Evolutionary conservation across 2,888 invertebrate genomes (phyloP).

Genomic region (Troides aeacus): DNA sequence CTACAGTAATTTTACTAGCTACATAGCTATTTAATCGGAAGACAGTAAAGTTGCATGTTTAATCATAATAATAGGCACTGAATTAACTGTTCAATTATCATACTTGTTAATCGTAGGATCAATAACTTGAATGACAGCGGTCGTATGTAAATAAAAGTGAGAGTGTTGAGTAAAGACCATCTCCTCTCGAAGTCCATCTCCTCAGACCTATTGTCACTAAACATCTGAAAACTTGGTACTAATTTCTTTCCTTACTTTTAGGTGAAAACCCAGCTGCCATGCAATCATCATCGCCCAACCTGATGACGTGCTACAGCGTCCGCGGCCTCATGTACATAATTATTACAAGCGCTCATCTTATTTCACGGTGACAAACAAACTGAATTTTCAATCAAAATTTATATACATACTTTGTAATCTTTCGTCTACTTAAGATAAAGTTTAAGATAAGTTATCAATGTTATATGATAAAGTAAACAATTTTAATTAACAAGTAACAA

Average conservation of each 20-base stretch:
- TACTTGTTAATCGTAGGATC: too few relatives aligned
- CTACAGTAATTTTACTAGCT: too few relatives aligned
- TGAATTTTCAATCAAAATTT: slow-evolving; percentile 27
- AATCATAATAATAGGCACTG: too few relatives aligned
- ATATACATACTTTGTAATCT: slow-evolving; percentile 9
- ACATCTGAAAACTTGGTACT: background rate
- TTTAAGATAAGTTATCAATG: slow-evolving; percentile 6
- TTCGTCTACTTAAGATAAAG: background rate
- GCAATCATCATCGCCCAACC: slow-evolving; percentile 82
- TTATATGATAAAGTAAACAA: background rate
- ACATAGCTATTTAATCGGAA: too few relatives aligned
- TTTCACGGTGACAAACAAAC: slow-evolving; percentile 66
- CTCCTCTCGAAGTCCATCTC: too few relatives aligned
- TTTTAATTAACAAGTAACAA: background rate
- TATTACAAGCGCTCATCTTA: slow-evolving; percentile 45
- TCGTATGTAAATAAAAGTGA: too few relatives aligned
- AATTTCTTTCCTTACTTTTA: slow-evolving; percentile 53
- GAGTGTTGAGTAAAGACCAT: too few relatives aligned
- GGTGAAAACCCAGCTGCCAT: slow-evolving; percentile 91
- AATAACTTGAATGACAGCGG: too few relatives aligned
- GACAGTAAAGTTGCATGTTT: too few relatives aligned
- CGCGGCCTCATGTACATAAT: slow-evolving; percentile 48
- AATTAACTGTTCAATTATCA: too few relatives aligned
- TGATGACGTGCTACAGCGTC: slow-evolving; percentile 47
- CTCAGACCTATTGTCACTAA: background rate